Evolutionary conservation across 2,888 invertebrate species (phyloP).

Genomic region (Lamellibrachia columna): DNA sequence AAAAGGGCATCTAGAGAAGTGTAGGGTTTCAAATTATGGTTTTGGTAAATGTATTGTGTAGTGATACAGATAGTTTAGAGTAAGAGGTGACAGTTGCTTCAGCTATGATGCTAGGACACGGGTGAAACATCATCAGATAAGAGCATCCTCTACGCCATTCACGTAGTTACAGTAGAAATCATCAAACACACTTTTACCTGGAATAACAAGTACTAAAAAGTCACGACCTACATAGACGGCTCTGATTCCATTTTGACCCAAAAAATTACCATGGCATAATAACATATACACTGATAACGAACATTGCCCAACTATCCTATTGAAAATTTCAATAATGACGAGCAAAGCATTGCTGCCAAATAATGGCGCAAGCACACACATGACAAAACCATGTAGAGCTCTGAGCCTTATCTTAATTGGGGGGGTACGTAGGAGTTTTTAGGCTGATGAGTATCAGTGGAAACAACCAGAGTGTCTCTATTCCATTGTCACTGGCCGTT

Average conservation of each 20-base stretch:
- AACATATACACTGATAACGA: background rate
- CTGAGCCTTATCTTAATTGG: background rate
- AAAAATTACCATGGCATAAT: background rate
- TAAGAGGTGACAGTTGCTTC: background rate
- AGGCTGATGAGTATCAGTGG: background rate
- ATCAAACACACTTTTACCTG: background rate
- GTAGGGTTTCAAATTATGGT: background rate
- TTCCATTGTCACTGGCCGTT: background rate
- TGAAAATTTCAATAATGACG: background rate
- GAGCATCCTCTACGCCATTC: background rate
- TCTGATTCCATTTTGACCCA: conserved; percentile 3
- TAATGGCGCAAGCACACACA: background rate
- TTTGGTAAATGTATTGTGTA: background rate
- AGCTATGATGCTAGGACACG: background rate
- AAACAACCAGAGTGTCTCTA: background rate
- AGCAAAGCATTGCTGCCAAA: background rate
- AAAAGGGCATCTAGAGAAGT: background rate
- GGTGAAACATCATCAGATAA: background rate
- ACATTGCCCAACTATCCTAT: background rate
- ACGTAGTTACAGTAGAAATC: conserved; percentile 1
- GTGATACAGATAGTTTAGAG: background rate
- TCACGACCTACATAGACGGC: background rate
- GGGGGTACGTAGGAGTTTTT: background rate
- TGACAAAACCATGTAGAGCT: background rate
- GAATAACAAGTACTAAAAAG: background rate